Evolutionary conservation across 1,140 invertebrate species (phyloP).

Genomic region (Cyphomyrmex costatus): DNA sequence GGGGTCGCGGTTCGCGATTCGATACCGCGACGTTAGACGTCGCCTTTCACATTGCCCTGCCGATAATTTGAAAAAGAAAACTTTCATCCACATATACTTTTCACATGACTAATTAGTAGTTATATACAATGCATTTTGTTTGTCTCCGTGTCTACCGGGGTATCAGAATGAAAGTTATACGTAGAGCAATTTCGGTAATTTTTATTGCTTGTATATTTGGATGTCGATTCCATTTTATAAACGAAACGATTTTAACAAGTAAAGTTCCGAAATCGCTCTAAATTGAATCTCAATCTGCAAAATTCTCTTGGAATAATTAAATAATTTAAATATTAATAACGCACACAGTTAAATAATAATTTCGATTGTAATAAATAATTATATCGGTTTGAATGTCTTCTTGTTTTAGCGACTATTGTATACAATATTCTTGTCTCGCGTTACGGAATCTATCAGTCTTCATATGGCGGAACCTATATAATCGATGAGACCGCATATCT

Average conservation of each 20-base stretch:
- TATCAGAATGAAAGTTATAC: constrained; percentile 22
- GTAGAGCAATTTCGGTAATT: constrained; percentile 27
- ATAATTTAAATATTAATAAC: constrained; percentile 26
- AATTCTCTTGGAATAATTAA: constrained; percentile 37
- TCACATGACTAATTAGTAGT: constrained; percentile 50
- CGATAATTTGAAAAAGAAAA: constrained; percentile 78
- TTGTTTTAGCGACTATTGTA: constrained; percentile 56
- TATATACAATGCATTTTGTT: constrained; percentile 67
- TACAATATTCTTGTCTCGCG: constrained; percentile 40
- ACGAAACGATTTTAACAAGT: constrained; percentile 23
- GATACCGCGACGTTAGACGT: constrained; percentile 84
- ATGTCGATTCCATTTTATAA: constrained; percentile 9
- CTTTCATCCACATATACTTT: constrained; percentile 34
- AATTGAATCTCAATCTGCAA: constrained; percentile 9
- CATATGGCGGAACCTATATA: constrained; percentile 68
- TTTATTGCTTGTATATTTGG: constrained; percentile 50
- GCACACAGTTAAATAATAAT: constrained; percentile 52
- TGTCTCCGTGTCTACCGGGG: background rate
- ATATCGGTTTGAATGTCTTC: constrained; percentile 37
- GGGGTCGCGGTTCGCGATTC: constrained; percentile 84
- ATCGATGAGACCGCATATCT: constrained; percentile 70
- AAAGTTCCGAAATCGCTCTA: constrained; percentile 30
- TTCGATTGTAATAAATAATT: constrained; percentile 47
- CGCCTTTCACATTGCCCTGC: constrained; percentile 83
- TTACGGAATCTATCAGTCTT: constrained; percentile 79